phyloP scores from a whole-genome alignment of 1,140 invertebrate species.

The Drosophila albomicans region DNA sequence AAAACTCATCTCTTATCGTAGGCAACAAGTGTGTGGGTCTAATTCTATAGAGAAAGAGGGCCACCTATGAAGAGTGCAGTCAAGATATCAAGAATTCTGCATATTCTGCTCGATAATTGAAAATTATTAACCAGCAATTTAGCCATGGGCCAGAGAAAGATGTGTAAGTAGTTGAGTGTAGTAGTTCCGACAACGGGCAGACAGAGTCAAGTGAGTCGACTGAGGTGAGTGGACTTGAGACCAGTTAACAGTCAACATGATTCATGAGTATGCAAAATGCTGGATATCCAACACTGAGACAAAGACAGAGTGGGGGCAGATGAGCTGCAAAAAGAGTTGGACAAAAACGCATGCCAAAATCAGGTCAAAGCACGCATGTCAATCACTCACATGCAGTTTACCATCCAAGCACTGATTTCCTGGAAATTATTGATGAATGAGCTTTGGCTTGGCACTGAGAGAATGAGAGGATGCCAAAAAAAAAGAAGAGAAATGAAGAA shows the following conservation, averaged over 20 bases:
- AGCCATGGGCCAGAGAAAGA: conserved; percentile 12
- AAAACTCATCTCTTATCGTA: not conserved
- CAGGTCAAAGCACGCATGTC: conserved; percentile 69
- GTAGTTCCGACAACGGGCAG: conserved; percentile 28
- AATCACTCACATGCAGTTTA: conserved; percentile 71
- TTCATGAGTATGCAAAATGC: conserved; percentile 43
- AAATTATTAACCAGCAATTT: conserved; percentile 69
- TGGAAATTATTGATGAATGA: conserved; percentile 75
- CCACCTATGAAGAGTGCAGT: conserved; percentile 11
- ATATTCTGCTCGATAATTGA: conserved; percentile 66
- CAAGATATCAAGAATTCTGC: not conserved
- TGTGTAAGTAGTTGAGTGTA: conserved; percentile 22
- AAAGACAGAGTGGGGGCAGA: not conserved
- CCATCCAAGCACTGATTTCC: conserved; percentile 54
- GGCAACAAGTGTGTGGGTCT: not conserved
- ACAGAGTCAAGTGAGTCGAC: not conserved
- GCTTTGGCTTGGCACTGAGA: conserved; percentile 16
- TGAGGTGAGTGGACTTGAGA: conserved; percentile 30
- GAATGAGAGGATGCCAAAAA: conserved; percentile 9
- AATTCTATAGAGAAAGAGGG: not conserved
- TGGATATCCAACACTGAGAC: not conserved
- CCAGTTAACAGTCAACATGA: conserved; percentile 38
- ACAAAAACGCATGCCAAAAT: conserved; percentile 48
- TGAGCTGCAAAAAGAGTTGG: not conserved
- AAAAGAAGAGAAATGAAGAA: conserved; percentile 19